Evolutionary conservation across 1,140 invertebrate species (phyloP), one percentile per base, ranked within the genome.

Genomic region (Orchestia grillus): DNA sequence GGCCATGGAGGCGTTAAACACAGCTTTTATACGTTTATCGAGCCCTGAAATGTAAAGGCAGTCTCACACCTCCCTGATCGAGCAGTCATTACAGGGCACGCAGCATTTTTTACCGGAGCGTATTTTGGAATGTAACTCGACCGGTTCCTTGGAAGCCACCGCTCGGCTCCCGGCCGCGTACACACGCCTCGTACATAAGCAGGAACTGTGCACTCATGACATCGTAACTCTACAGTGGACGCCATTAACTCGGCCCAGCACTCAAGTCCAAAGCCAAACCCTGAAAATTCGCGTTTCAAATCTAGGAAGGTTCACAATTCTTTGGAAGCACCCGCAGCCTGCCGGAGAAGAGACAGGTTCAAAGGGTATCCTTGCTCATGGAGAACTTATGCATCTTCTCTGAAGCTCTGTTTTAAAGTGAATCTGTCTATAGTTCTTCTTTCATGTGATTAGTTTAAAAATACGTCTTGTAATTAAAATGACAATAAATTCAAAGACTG

Each of bases 101-200:
- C 8, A 45, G 92, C 40, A 45, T 47, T 94, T 94, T 47, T 94
- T 45, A 44, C 43, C 44, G 3, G 43, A 6, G 92, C 43, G 44
- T 94, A 45, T 94, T 94, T 94, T 45, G 92, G 92, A 94, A 94
- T 94, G 92, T 47, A 94, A 94, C 92, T 94, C 47, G 92, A 94
- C 92, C 92, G 92, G 92, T 94, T 94, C 92, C 44, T 36, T 44
- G 92, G 92, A 90, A 45, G 92, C 43, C 92, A 36, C 92, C 44
- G 92, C 44, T 47, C 4, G 44, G 44, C 92, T 44, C 92, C 92
- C 40, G 92, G 43, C 40, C 92, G 88, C 36, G 43, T 36, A 90
- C 11, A 90, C 0, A 11, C 88, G 88, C 16, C 88, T 90, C 88
- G 88, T 90, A 23, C 43, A 90, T 90, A 90, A 90, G 88, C 43